phyloP scores from a whole-genome alignment of 2,113 vertebrate genomes.

The Microtus pennsylvanicus region DNA sequence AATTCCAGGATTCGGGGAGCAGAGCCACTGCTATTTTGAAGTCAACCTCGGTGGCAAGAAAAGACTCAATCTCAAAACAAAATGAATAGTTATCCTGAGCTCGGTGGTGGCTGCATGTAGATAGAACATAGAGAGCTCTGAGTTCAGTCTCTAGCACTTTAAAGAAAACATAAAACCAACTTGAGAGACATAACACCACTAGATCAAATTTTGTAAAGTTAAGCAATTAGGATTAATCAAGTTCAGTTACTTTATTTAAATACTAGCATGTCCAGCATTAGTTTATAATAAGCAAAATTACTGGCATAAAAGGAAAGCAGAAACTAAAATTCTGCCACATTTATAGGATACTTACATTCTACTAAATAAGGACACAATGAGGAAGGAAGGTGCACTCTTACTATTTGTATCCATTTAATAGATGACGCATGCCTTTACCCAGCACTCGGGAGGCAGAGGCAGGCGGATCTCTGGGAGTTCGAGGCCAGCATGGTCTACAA shows the following conservation, averaged over 20 bases:
- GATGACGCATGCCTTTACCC: too few species aligned
- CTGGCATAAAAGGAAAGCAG: background rate
- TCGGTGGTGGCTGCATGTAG: accelerated
- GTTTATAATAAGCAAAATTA: constrained; percentile 7
- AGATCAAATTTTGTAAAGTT: background rate
- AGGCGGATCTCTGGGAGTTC: too few species aligned
- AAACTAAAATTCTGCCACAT: background rate
- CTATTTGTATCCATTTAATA: background rate
- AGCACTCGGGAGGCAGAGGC: too few species aligned
- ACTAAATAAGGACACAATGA: background rate
- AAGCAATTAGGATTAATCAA: background rate
- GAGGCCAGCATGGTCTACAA: too few species aligned
- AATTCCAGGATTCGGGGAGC: background rate
- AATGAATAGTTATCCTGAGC: background rate
- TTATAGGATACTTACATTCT: background rate
- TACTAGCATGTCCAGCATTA: background rate
- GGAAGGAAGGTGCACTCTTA: background rate
- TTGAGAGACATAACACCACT: background rate
- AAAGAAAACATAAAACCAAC: background rate
- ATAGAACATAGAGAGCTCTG: background rate
- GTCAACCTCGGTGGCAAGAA: background rate
- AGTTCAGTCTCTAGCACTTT: background rate
- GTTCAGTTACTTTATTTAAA: background rate
- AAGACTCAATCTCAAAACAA: background rate
- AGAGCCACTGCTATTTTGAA: background rate